These are phyloP conservation scores for Bolinopsis microptera DNA, from an alignment of 37 sponge, comb jelly and placozoan genomes.

Conservation along the genomic window DNA sequence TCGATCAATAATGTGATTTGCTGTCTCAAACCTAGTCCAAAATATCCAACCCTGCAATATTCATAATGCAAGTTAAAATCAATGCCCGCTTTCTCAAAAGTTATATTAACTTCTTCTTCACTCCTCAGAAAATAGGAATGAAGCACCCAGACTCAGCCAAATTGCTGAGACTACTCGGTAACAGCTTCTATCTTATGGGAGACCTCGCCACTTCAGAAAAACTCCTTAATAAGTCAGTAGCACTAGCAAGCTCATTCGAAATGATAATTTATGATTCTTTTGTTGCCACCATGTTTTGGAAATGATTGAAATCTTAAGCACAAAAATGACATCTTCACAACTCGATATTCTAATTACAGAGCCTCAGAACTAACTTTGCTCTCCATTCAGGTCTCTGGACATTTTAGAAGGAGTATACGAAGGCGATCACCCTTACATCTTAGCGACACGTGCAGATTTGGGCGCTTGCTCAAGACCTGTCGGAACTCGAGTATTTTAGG, in stretches of 20 bases:
- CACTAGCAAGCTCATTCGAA: too few relatives aligned
- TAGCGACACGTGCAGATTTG: conserved; percentile 51
- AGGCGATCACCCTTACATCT: conserved; percentile 22
- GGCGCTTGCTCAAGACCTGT: conserved; percentile 50
- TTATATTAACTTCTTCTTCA: too few relatives aligned
- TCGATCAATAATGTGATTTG: background rate
- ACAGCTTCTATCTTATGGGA: conserved; percentile 63
- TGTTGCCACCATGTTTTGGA: too few relatives aligned
- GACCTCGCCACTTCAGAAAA: conserved; percentile 63
- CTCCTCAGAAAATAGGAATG: conserved; percentile 63
- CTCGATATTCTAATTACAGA: too few relatives aligned
- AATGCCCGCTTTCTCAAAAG: too few relatives aligned
- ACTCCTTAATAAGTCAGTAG: conserved; percentile 38
- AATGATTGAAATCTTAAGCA: too few relatives aligned
- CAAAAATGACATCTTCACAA: too few relatives aligned
- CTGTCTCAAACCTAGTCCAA: too few relatives aligned
- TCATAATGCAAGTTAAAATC: too few relatives aligned
- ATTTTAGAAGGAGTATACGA: conserved; percentile 57
- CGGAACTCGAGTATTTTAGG: conserved; percentile 3
- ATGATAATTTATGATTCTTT: too few relatives aligned
- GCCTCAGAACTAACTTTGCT: too few relatives aligned
- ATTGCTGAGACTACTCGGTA: conserved; percentile 47
- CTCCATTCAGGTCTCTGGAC: conserved; percentile 38
- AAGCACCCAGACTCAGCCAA: conserved; percentile 62
- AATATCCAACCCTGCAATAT: too few relatives aligned